These are phyloP conservation scores for Chelmon rostratus DNA, from an alignment of 2,797 vertebrate genomes.

Conservation along the genomic window DNA sequence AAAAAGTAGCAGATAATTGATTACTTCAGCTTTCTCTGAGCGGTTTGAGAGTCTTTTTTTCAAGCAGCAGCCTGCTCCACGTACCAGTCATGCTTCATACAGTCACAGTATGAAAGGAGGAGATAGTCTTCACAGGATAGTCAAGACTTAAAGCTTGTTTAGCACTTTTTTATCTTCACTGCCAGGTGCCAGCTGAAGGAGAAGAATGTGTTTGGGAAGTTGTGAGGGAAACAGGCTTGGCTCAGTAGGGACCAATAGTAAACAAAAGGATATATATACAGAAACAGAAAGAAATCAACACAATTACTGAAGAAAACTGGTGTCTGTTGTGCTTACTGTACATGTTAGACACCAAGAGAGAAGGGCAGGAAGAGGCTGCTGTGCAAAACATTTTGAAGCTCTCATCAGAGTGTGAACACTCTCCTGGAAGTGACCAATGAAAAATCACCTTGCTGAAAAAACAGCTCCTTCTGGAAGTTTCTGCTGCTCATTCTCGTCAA, in stretches of 20 bases:
- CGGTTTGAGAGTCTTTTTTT: conserved; percentile 23
- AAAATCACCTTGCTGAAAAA: conserved; percentile 18
- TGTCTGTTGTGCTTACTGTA: not conserved
- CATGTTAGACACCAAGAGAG: not conserved
- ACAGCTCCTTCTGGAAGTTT: not conserved
- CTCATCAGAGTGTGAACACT: not conserved
- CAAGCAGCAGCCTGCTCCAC: conserved; percentile 14
- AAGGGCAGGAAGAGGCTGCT: not conserved
- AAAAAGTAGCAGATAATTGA: conserved; percentile 8
- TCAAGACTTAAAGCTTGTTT: conserved; percentile 42
- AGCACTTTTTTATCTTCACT: not conserved
- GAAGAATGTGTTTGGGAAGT: conserved; percentile 12
- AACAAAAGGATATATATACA: conserved; percentile 22
- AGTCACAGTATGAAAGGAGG: conserved; percentile 31
- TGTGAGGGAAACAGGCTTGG: conserved; percentile 1
- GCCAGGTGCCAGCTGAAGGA: conserved; percentile 18
- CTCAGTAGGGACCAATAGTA: not conserved
- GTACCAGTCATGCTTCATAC: conserved; percentile 13
- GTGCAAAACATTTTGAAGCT: not conserved
- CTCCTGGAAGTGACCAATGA: not conserved
- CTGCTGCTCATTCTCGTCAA: conserved; percentile 22
- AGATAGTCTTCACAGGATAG: conserved; percentile 32
- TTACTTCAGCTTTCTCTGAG: conserved; percentile 16
- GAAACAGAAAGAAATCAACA: not conserved
- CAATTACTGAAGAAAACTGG: not conserved